Percentiles rank a stretch among this genome's conserved stretches.
Conservation (phyloP, 2,888 invertebrate genomes). For the Euproctis similis region DNA sequence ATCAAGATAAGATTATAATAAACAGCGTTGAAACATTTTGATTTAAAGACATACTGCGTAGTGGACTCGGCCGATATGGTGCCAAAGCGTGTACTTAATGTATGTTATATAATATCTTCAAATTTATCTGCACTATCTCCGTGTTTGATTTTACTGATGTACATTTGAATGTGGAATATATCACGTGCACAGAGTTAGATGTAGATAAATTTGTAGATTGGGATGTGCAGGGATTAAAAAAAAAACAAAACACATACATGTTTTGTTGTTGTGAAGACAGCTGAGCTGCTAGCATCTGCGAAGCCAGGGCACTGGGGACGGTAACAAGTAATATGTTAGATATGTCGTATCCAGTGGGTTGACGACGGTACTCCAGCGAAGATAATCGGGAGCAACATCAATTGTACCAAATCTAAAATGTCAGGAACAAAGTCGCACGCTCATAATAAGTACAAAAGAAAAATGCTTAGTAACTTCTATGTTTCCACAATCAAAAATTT, state of each 20-base stretch:
- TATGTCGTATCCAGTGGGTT: conserved; percentile 42
- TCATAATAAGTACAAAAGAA: conserved; percentile 19
- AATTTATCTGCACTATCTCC: conserved; percentile 47
- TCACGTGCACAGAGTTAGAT: conserved; percentile 12
- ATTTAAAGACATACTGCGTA: conserved; percentile 69
- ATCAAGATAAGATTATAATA: conserved; percentile 69
- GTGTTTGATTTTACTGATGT: conserved; percentile 11
- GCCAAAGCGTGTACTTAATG: conserved; percentile 68
- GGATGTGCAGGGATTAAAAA: conserved; percentile 49
- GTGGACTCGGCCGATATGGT: conserved; percentile 48
- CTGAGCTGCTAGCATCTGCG: conserved; percentile 96
- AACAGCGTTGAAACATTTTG: conserved; percentile 74
- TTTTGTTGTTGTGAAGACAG: conserved; percentile 94
- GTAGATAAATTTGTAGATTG: conserved; percentile 47
- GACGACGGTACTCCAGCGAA: conserved; percentile 25
- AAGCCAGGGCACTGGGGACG: conserved; percentile 96
- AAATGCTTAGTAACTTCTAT: background rate
- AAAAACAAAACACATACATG: conserved; percentile 90
- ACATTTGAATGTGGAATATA: no score
- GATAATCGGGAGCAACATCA: conserved; percentile 26
- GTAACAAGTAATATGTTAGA: conserved; percentile 71
- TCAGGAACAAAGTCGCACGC: conserved; percentile 52
- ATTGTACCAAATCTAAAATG: conserved; percentile 18
- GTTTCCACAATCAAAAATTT: background rate
- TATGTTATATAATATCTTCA: conserved; percentile 58